phyloP scores from a whole-genome alignment of 2,113 vertebrate species.

The Meles meles region DNA sequence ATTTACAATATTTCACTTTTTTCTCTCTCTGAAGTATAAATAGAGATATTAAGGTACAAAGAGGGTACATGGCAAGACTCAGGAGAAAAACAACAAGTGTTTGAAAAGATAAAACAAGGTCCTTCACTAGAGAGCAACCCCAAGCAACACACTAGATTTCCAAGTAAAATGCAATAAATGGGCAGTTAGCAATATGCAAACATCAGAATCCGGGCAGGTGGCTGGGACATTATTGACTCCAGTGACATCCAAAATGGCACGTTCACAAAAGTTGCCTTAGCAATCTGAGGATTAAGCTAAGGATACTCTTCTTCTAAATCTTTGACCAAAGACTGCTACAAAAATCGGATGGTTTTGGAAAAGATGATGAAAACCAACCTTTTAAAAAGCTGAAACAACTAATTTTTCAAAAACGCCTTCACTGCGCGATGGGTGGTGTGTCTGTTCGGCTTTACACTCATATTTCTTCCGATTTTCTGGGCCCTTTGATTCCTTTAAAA shows the following conservation, averaged over 20 bases:
- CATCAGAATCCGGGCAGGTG: not conserved
- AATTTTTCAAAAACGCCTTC: slow-evolving; percentile 22
- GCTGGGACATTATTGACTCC: not conserved
- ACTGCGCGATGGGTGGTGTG: not conserved
- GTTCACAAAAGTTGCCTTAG: not conserved
- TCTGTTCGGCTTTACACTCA: slow-evolving; percentile 46
- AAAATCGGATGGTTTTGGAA: not conserved
- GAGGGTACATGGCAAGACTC: not conserved
- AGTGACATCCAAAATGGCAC: not conserved
- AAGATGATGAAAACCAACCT: slow-evolving; percentile 52
- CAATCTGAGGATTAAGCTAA: not conserved
- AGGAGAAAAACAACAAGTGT: not conserved
- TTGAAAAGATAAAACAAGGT: slow-evolving; percentile 10
- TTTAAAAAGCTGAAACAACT: slow-evolving; percentile 14
- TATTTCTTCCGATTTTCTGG: slow-evolving; percentile 13
- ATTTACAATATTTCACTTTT: slow-evolving; percentile 32
- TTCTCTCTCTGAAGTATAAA: not conserved
- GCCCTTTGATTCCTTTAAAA: slow-evolving; percentile 17
- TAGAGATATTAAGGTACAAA: slow-evolving; percentile 18
- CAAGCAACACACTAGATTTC: not conserved
- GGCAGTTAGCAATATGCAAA: not conserved
- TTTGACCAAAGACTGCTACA: not conserved
- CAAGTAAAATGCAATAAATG: not conserved
- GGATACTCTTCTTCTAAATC: not conserved
- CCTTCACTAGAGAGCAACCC: not conserved